Conservation (phyloP, 2,113 vertebrate species). For the Nycticorax nycticorax region DNA sequence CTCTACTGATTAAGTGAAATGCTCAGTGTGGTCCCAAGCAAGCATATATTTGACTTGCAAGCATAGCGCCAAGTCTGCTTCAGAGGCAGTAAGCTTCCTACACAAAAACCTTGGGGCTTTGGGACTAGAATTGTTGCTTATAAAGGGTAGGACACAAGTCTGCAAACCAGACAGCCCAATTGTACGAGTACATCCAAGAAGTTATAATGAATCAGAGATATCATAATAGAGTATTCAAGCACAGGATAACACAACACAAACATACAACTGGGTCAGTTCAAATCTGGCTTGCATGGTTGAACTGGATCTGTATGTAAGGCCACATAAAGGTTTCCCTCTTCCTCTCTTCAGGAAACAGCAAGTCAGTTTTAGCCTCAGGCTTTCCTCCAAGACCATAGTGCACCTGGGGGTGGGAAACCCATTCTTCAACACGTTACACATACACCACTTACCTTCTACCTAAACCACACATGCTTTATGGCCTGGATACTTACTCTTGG, state of each 20-base stretch:
- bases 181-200: accelerated
- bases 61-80: not conserved
- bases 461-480: not conserved
- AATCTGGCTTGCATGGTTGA: not conserved
- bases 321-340: not conserved
- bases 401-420: not conserved
- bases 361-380: not conserved
- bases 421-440: not conserved
- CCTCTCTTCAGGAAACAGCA: not conserved
- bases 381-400: not conserved
- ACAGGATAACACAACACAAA: not conserved
- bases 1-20: not conserved
- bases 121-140: not conserved
- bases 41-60: not conserved
- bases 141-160: not conserved
- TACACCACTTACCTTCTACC: not conserved
- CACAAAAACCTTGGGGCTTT: not conserved
- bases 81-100: not conserved
- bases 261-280: not conserved
- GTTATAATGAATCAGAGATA: not conserved
- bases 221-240: not conserved
- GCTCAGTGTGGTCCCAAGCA: accelerated
- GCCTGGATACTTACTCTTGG: not conserved
- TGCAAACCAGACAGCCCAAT: not conserved
- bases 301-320: not conserved